A percentile compares a stretch with the other conserved stretches of the same genome.
Conservation (phyloP, 1,140 invertebrate genomes). For the Tetramorium simillimum region DNA sequence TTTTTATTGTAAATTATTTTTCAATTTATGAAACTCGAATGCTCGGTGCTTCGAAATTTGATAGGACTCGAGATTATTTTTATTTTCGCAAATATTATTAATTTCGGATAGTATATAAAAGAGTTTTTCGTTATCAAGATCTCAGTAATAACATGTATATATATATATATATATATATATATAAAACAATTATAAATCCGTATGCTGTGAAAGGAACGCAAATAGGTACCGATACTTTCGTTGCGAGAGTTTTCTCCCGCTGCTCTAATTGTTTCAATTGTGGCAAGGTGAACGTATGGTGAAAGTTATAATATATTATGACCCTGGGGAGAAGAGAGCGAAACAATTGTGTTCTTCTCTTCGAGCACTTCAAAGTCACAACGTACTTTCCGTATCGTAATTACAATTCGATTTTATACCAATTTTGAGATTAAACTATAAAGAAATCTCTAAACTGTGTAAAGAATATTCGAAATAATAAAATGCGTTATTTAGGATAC, state of each 20-base stretch:
- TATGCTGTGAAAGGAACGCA: neutral
- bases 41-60: neutral
- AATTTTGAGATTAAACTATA: neutral
- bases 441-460: too few relatives aligned
- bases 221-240: neutral
- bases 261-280: slow-evolving; percentile 22
- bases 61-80: neutral
- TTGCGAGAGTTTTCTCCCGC: slow-evolving; percentile 16
- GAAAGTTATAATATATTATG: slow-evolving; percentile 6
- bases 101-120: too few relatives aligned
- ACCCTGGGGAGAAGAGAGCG: neutral
- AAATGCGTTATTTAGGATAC: too few relatives aligned
- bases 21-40: neutral
- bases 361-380: neutral
- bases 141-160: neutral
- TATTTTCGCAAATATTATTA: neutral
- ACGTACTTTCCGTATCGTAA: neutral
- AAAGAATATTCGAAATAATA: too few relatives aligned
- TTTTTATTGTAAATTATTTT: neutral
- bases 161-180: neutral
- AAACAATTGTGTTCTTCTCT: slow-evolving; percentile 13
- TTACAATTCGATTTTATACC: neutral
- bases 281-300: neutral
- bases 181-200: neutral
- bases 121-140: neutral